phyloP scores from a whole-genome alignment of 2,888 invertebrate genomes.

The Hirtodrosophila trivittata region DNA sequence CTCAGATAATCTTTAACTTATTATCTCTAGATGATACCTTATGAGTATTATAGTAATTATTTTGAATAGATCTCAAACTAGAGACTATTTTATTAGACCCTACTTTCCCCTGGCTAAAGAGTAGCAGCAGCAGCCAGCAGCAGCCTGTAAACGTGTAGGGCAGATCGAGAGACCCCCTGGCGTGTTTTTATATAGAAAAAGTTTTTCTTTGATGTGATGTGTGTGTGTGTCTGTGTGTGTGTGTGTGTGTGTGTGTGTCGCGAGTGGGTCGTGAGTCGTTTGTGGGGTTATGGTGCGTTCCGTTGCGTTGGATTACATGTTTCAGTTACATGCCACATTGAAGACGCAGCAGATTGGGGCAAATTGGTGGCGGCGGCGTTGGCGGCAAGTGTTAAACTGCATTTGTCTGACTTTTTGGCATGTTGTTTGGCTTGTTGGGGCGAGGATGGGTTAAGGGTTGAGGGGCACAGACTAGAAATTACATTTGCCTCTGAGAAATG shows the following conservation, averaged over 20 bases:
- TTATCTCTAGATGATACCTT: no score
- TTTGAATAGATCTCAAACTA: not conserved
- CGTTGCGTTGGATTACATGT: constrained; percentile 69
- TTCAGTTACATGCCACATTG: constrained; percentile 73
- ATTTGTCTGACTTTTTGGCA: constrained; percentile 64
- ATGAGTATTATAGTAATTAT: not conserved
- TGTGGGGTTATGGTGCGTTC: constrained; percentile 48
- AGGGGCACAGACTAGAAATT: constrained; percentile 50
- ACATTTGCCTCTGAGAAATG: constrained; percentile 63
- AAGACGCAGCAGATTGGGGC: constrained; percentile 10
- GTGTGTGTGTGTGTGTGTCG: constrained; percentile 10
- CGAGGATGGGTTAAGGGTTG: no score
- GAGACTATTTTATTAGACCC: constrained; percentile 12
- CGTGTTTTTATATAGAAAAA: constrained; percentile 75
- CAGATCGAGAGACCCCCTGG: constrained; percentile 69
- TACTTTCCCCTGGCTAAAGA: constrained; percentile 27
- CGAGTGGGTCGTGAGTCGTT: constrained; percentile 19
- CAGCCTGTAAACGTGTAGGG: no score
- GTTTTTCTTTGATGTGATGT: constrained; percentile 69
- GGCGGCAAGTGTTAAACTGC: constrained; percentile 75
- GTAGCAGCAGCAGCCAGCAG: constrained; percentile 31
- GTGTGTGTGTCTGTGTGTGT: constrained; percentile 12
- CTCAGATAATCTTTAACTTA: no score
- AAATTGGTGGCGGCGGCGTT: not conserved
- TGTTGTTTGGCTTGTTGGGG: constrained; percentile 26